Conservation (phyloP, 2,113 vertebrate genomes). For the Enhydra lutris region DNA sequence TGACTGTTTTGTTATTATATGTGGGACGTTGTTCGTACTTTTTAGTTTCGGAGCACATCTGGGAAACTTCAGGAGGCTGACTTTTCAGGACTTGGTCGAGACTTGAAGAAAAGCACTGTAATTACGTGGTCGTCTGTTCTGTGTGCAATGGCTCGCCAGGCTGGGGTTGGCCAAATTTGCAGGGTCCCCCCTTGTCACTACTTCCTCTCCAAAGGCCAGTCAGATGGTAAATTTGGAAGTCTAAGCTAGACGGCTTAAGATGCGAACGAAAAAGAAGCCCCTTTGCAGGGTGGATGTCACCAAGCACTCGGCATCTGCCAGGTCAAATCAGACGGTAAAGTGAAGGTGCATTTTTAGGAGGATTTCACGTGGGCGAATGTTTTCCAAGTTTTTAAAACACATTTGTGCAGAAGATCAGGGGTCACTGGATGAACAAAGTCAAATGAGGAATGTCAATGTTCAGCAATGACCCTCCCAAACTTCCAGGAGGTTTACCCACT, state of each 20-base stretch:
- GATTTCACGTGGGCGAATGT: neutral
- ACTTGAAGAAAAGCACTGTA: neutral
- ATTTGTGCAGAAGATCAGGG: neutral
- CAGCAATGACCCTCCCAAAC: neutral
- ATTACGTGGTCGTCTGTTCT: neutral
- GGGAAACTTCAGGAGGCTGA: neutral
- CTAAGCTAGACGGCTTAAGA: neutral
- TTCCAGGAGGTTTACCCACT: neutral
- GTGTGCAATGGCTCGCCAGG: neutral
- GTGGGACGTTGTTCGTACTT: too few relatives aligned
- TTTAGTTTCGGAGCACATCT: neutral
- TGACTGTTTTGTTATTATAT: neutral
- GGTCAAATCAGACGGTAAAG: neutral
- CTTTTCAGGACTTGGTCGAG: neutral
- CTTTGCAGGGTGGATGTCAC: neutral
- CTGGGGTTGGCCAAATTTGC: neutral
- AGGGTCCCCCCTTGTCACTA: too few relatives aligned
- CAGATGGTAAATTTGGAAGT: neutral
- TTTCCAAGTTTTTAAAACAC: neutral
- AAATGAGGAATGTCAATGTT: neutral
- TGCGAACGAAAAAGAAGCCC: too few relatives aligned
- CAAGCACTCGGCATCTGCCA: accelerated
- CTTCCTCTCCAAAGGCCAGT: neutral
- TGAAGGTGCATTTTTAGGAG: neutral
- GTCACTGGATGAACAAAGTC: neutral